Percentiles rank a stretch among this genome's conserved stretches.
Conservation (phyloP, 2,888 invertebrate species). For the Drosophila macrothrix region DNA sequence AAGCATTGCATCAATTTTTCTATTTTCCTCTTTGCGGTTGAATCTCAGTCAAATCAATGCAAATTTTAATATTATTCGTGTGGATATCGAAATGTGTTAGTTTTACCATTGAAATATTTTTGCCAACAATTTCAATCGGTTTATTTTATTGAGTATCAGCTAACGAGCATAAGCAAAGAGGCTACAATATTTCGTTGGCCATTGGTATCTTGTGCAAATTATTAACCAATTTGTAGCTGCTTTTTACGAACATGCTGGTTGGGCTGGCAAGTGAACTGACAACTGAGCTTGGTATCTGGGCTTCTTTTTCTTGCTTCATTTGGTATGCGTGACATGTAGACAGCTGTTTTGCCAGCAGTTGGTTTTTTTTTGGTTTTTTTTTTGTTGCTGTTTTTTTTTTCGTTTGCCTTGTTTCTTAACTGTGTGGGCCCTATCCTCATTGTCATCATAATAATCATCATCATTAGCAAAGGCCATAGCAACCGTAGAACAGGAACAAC, state of each 20-base stretch:
- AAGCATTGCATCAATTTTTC: slow-evolving; percentile 39
- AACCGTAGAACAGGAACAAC: slow-evolving; percentile 8
- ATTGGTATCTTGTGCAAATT: slow-evolving; percentile 52
- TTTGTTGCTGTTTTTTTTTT: slow-evolving; percentile 42
- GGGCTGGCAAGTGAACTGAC: slow-evolving; percentile 9
- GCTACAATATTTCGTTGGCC: slow-evolving; percentile 1
- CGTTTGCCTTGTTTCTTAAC: slow-evolving; percentile 33
- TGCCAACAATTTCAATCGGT: slow-evolving; percentile 10
- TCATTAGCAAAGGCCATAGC: slow-evolving; percentile 21
- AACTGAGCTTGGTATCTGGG: slow-evolving; percentile 11
- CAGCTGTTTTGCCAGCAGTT: slow-evolving; percentile 60
- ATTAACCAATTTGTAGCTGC: slow-evolving; percentile 74
- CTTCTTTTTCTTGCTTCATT: slow-evolving; percentile 53
- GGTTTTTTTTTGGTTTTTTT: slow-evolving; percentile 1
- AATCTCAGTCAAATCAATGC: slow-evolving; percentile 58
- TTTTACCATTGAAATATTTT: slow-evolving; percentile 32
- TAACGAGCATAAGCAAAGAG: slow-evolving; percentile 29
- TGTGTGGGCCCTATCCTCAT: slow-evolving; percentile 20
- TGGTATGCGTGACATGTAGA: slow-evolving; percentile 75
- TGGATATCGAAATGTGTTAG: slow-evolving; percentile 43
- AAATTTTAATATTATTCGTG: slow-evolving; percentile 63
- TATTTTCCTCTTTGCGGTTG: slow-evolving; percentile 8
- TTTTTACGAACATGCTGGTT: slow-evolving; percentile 33
- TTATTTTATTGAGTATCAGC: slow-evolving; percentile 8
- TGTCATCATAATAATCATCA: slow-evolving; percentile 40